Percentiles rank a stretch among this genome's conserved stretches.
Conservation (phyloP, 2,113 vertebrate species). For the Paracanthobrama guichenoti region DNA sequence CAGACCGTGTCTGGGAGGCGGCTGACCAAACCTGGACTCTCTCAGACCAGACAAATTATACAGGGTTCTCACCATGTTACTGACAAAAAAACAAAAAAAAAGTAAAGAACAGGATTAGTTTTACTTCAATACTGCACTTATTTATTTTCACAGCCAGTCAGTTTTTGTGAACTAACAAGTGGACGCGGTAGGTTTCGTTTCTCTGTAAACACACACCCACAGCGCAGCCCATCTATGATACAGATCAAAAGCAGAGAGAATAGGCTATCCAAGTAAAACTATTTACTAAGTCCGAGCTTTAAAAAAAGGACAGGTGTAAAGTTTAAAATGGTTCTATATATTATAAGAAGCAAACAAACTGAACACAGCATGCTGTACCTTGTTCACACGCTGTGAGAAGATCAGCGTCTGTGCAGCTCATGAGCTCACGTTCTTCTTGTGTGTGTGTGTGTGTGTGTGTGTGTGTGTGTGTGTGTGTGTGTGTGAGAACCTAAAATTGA, state of each 20-base stretch:
- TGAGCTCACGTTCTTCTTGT: not conserved
- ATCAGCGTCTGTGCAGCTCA: not conserved
- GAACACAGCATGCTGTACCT: not conserved
- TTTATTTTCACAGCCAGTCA: not conserved
- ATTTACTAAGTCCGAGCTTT: not conserved
- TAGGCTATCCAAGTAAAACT: too few species aligned
- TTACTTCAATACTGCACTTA: not conserved
- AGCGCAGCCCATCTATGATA: too few species aligned
- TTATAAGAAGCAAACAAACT: not conserved
- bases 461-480: too few species aligned
- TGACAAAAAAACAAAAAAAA: not conserved
- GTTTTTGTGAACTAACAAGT: not conserved
- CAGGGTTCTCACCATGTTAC: not conserved
- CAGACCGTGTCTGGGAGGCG: slow-evolving; percentile 51
- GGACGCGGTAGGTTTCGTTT: too few species aligned
- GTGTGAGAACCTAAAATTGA: too few species aligned
- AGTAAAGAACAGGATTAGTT: not conserved
- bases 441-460: too few species aligned
- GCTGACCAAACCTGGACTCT: slow-evolving; percentile 34
- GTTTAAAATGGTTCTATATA: not conserved
- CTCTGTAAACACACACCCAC: too few species aligned
- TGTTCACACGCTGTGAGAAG: not conserved
- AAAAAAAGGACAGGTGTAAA: not conserved
- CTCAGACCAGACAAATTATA: slow-evolving; percentile 32
- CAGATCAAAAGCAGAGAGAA: too few species aligned